Conservation (phyloP, 2,888 invertebrate genomes). For the Amphiduros pacificus region DNA sequence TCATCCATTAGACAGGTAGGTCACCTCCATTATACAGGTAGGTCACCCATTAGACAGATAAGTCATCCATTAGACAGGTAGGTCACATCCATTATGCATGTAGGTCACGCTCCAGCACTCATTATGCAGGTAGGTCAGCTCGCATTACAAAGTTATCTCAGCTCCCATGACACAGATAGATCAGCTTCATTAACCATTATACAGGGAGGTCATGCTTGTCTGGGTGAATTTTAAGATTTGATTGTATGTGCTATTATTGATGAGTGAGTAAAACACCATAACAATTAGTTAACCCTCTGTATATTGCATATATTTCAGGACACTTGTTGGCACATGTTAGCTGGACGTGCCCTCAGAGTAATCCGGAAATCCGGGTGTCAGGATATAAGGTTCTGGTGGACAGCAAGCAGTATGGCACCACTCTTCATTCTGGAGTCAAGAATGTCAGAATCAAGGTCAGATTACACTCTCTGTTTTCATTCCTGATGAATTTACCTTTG, state of each 20-base stretch:
- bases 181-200: too few species aligned
- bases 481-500: background rate
- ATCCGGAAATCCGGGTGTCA: slow-evolving; percentile 47
- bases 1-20: slow-evolving; percentile 55
- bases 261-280: too few species aligned
- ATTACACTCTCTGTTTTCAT: background rate
- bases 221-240: too few species aligned
- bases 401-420: slow-evolving; percentile 59
- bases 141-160: too few species aligned
- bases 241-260: too few species aligned
- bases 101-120: too few species aligned
- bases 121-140: too few species aligned
- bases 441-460: slow-evolving; percentile 55
- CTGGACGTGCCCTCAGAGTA: slow-evolving; percentile 55
- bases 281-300: too few species aligned
- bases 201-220: too few species aligned
- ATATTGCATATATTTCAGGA: slow-evolving; percentile 40
- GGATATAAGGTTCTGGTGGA: slow-evolving; percentile 58
- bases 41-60: too few species aligned
- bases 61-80: too few species aligned
- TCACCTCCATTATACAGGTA: slow-evolving; percentile 57
- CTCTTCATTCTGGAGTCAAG: slow-evolving; percentile 52
- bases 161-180: slow-evolving; percentile 55
- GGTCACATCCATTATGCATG: too few species aligned
- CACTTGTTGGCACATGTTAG: slow-evolving; percentile 55